Evolutionary conservation across 1,140 invertebrate species (phyloP).

Genomic region (Thereuonema tuberculata): DNA sequence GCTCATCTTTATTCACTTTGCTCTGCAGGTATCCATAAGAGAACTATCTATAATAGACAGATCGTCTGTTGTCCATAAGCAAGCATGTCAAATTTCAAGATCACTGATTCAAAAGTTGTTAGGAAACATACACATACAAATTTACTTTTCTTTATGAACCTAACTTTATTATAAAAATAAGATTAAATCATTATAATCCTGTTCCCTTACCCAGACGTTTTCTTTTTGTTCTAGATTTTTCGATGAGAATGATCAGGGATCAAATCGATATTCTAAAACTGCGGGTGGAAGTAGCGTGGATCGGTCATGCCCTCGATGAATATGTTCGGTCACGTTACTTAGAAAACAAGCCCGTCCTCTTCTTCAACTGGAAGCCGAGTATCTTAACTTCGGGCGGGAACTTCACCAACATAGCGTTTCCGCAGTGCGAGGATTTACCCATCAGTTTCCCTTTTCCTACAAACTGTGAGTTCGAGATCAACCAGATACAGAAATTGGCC

Average conservation of each 20-base stretch:
- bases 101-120: too few species aligned
- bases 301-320: conserved; percentile 18
- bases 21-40: too few species aligned
- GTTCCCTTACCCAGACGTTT: too few species aligned
- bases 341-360: conserved; percentile 37
- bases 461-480: conserved; percentile 46
- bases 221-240: conserved; percentile 19
- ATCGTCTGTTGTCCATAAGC: too few species aligned
- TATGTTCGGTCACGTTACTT: conserved; percentile 17
- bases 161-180: too few species aligned
- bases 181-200: too few species aligned
- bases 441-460: conserved; percentile 2
- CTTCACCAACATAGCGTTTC: conserved; percentile 36
- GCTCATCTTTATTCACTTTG: too few species aligned
- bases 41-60: too few species aligned
- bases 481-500: conserved; percentile 48
- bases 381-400: conserved; percentile 33
- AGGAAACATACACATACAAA: too few species aligned
- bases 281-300: conserved; percentile 27
- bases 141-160: too few species aligned
- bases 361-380: conserved; percentile 53
- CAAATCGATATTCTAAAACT: conserved; percentile 26
- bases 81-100: too few species aligned
- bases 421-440: conserved; percentile 23
- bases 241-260: conserved; percentile 20